Base-by-base conservation (phyloP, 1,140 invertebrate species). In the Sipha flava region DNA sequence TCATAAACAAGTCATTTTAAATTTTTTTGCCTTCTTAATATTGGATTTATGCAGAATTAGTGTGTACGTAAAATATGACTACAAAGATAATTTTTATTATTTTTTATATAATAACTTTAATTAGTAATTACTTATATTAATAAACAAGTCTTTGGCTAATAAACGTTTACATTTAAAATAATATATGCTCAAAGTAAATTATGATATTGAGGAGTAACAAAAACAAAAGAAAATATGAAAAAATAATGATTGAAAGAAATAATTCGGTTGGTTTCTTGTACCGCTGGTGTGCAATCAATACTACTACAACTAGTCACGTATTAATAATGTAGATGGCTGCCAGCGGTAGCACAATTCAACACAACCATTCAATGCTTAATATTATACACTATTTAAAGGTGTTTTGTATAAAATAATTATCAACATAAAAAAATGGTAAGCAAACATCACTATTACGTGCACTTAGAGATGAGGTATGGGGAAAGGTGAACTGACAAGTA, bases 81-180 rank as follows among this genome's bases (percentile, higher is more conserved):
- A 43, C 12, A 43, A 43, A 26, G 5, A 43, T 26, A 31, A 34
- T 3, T 31, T 40, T 14, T 12, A 66, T 43, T 43, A 18, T 26
- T 26, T 54, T 54, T 21, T 66, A 43, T 23, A 43, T 45, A 9
- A 70, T 70, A 26, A 29, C 16, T 70, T 70, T 70, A 47, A 70
- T 45, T 47, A 66, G n/a, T n/a, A n/a, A n/a, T n/a, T n/a, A 5
- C 21, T 66, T 66, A 62, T 37, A 40, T 64, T 40, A 43, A 68
- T 66, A 70, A 70, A 70, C 66, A 70, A 70, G 23, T 70, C 40
- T 70, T 70, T 70, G 66, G 66, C 66, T 70, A 47, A 14, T 66
- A 23, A 43, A 66, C 16, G 4, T 43, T 66, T 66, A 40, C 1
- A 40, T 68, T 43, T 18, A 29, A 70, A 70, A 47, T 68, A 29